A percentile compares a stretch with the other conserved stretches of the same genome.
Conservation (phyloP, 1,140 invertebrate species). For the Penaeus vannamei region DNA sequence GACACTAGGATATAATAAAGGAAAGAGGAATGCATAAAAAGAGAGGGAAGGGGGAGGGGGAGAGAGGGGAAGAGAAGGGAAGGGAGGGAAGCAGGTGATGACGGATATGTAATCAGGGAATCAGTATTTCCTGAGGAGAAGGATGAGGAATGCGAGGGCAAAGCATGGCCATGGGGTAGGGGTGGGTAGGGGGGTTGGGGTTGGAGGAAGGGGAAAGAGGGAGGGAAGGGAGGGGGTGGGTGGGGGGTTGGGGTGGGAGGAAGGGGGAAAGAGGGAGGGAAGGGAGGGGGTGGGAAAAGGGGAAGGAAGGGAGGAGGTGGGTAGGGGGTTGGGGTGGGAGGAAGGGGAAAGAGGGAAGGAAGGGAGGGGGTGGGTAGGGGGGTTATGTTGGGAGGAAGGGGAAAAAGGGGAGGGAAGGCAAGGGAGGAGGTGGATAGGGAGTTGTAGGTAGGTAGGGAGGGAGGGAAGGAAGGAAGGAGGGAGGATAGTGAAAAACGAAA, state of each 20-base stretch:
- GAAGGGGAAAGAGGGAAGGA: neutral
- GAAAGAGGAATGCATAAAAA: no score
- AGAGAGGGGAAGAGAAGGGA: no score
- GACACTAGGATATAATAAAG: no score
- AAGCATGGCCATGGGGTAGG: no score
- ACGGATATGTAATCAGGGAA: no score
- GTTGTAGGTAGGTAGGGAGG: neutral
- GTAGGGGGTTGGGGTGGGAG: neutral
- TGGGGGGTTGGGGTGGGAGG: neutral
- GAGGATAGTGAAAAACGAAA: no score
- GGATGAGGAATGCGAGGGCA: no score
- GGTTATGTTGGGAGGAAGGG: neutral
- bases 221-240: neutral
- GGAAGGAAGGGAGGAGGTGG: neutral
- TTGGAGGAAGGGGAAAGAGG: neutral
- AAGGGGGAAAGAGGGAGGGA: neutral
- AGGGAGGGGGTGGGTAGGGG: neutral
- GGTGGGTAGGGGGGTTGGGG: neutral
- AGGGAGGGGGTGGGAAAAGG: neutral
- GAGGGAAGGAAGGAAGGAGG: neutral
- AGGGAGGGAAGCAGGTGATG: no score
- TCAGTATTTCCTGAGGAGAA: no score
- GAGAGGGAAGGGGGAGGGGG: no score
- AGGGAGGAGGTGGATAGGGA: neutral
- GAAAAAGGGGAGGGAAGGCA: neutral